Conservation (phyloP, 2,113 vertebrate species). For the Heteronetta atricapilla region DNA sequence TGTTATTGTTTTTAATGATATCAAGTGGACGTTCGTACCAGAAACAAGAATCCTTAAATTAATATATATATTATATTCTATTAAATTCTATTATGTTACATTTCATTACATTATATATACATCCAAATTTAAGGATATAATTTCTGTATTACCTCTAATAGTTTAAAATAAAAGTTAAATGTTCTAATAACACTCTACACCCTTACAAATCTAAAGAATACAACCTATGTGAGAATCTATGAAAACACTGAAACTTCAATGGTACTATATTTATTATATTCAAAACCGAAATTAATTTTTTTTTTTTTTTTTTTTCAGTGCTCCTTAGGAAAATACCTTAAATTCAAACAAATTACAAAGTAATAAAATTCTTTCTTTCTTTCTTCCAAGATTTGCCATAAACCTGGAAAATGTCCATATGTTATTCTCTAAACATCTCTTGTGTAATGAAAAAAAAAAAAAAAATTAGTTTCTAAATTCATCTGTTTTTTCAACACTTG, state of each 20-base stretch:
- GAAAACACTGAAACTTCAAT: neutral
- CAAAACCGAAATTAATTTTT: neutral
- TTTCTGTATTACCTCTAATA: neutral
- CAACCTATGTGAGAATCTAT: neutral
- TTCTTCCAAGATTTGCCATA: neutral
- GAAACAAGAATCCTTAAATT: neutral
- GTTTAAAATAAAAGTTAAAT: neutral
- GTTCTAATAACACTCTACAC: neutral
- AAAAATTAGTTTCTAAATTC: neutral
- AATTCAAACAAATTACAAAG: neutral
- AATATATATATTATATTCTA: neutral
- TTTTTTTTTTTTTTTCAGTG: neutral
- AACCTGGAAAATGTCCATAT: neutral
- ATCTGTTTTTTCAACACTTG: neutral
- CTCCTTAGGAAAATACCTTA: neutral
- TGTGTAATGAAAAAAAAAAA: no score
- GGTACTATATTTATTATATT: neutral
- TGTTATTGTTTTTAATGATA: neutral
- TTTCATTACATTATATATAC: no score
- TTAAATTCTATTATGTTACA: no score
- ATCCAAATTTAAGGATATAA: neutral
- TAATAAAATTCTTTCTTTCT: neutral
- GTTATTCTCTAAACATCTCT: neutral
- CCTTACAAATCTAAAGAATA: neutral
- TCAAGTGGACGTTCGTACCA: neutral